Conservation (phyloP, 2,888 invertebrate genomes). For the Nipponacmea schrenckii region DNA sequence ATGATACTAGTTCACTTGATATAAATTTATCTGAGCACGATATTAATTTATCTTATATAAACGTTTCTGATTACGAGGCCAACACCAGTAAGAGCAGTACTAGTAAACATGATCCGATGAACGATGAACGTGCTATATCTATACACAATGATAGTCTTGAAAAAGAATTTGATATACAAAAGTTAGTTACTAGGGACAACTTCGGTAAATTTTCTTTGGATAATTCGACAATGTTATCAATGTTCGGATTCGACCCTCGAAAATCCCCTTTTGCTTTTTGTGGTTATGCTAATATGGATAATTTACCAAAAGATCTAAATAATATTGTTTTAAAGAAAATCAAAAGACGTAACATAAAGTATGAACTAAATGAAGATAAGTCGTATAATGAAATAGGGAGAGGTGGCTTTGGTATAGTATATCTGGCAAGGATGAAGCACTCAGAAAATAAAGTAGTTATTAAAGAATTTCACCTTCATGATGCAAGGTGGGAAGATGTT, state of each 20-base stretch:
- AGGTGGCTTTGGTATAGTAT: constrained; percentile 32
- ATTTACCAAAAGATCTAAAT: constrained; percentile 15
- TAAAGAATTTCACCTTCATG: constrained; percentile 17
- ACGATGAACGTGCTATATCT: no score
- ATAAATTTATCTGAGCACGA: no score
- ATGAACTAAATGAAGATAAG: constrained; percentile 25
- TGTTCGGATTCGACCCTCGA: not conserved
- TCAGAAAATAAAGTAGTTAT: not conserved
- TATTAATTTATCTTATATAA: no score
- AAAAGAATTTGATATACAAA: not conserved
- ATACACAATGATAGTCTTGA: not conserved
- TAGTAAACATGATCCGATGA: no score
- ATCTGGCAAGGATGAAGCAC: constrained; percentile 16
- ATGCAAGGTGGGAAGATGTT: constrained; percentile 28
- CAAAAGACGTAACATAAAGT: constrained; percentile 24
- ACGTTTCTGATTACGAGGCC: no score
- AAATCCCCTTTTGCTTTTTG: not conserved
- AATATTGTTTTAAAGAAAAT: constrained; percentile 27
- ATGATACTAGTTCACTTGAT: no score
- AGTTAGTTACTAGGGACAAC: not conserved
- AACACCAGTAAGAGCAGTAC: no score
- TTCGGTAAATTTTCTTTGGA: not conserved
- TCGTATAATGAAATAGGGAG: constrained; percentile 33
- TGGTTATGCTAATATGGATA: not conserved
- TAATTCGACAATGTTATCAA: not conserved